These are phyloP conservation scores for Philereme vetulata DNA, from an alignment of 2,888 invertebrate species.

Conservation along the genomic window DNA sequence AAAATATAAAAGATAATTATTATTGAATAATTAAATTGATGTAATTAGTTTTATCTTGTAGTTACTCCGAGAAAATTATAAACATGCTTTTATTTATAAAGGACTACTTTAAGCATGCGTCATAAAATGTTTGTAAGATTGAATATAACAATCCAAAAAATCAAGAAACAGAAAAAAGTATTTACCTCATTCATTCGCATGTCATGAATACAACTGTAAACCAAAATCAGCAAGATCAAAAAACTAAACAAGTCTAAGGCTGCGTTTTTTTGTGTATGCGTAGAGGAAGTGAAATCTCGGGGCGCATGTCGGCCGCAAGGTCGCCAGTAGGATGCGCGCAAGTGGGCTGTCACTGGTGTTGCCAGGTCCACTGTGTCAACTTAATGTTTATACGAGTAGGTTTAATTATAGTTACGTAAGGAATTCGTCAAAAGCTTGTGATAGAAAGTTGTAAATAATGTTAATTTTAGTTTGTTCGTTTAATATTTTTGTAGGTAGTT, in stretches of 20 bases:
- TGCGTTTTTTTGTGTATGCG: conserved; percentile 45
- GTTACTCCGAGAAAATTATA: no score
- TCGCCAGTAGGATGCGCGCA: conserved; percentile 78
- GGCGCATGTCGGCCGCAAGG: conserved; percentile 78
- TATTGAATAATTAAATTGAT: no score
- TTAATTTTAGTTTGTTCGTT: conserved; percentile 7
- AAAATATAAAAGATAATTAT: no score
- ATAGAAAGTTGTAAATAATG: conserved; percentile 50
- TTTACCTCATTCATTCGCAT: neutral
- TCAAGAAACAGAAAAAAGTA: neutral
- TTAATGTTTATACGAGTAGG: no score
- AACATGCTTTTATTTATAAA: no score
- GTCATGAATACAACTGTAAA: no score
- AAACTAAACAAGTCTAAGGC: conserved; percentile 43
- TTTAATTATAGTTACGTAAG: conserved; percentile 20
- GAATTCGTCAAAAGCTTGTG: conserved; percentile 75
- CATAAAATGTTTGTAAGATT: no score
- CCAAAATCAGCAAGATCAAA: conserved; percentile 22
- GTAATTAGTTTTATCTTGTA: no score
- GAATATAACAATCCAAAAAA: no score
- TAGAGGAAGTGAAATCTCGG: conserved; percentile 76
- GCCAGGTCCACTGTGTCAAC: no score
- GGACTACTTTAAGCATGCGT: no score
- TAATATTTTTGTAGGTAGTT: no score
- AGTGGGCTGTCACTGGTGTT: conserved; percentile 58